A percentile compares a stretch with the other conserved stretches of the same genome.
Evolutionary conservation across 2,797 vertebrate genomes (phyloP).

Genomic region (Lophotriccus pileatus): DNA sequence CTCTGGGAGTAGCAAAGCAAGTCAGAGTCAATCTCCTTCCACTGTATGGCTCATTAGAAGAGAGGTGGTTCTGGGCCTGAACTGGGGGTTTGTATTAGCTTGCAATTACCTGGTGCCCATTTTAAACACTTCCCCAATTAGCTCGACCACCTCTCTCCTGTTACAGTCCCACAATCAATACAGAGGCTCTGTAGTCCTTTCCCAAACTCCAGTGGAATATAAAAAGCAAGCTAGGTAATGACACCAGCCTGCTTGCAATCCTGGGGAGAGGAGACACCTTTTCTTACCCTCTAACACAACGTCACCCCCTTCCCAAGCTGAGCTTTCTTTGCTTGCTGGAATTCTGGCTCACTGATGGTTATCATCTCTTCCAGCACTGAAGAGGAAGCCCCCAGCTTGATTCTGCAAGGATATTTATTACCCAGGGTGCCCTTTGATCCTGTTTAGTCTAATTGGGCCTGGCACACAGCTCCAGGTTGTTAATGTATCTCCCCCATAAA

Average conservation of each 20-base stretch:
- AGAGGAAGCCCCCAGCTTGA: neutral
- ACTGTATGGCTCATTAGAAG: neutral
- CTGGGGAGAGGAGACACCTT: neutral
- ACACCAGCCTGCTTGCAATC: neutral
- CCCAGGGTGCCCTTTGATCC: constrained; percentile 61
- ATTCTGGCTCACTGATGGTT: neutral
- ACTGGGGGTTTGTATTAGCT: neutral
- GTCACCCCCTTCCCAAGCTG: neutral
- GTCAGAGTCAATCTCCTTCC: neutral
- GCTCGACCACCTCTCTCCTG: neutral
- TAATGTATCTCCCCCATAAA: constrained; percentile 55
- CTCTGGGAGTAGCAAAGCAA: neutral
- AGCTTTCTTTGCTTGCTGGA: neutral
- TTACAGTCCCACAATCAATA: neutral
- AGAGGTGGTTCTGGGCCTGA: neutral
- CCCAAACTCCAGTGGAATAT: neutral
- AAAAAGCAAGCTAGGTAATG: neutral
- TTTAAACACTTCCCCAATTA: constrained; percentile 43
- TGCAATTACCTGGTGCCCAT: neutral
- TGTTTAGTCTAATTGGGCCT: constrained; percentile 64
- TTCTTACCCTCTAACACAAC: neutral
- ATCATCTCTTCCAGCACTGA: constrained; percentile 13
- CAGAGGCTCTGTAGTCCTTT: neutral
- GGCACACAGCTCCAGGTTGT: constrained; percentile 2
- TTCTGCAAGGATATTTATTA: constrained; percentile 47